Percentiles rank a stretch among this genome's conserved stretches.
phyloP scores from a whole-genome alignment of 2,113 vertebrate genomes.

The Bambusicola thoracicus region DNA sequence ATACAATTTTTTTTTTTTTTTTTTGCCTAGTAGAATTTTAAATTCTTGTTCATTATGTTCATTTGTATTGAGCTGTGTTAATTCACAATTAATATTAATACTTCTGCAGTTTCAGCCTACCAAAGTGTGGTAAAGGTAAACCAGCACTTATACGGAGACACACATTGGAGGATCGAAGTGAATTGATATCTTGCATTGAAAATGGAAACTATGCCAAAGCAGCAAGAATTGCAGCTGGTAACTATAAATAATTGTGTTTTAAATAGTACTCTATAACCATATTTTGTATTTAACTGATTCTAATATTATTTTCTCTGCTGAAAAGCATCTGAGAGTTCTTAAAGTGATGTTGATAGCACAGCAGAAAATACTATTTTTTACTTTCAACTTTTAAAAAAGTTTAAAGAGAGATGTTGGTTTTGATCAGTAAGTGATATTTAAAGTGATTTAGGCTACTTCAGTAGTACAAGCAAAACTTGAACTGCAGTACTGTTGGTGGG shows the following conservation, averaged over 20 bases:
- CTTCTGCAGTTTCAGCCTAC: conserved; percentile 80
- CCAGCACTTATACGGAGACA: conserved; percentile 93
- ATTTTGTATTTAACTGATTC: background rate
- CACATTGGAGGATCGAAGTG: conserved; percentile 93
- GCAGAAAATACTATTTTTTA: background rate
- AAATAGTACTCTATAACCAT: background rate
- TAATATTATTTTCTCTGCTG: background rate
- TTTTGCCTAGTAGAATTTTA: background rate
- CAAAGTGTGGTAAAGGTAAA: conserved; percentile 94
- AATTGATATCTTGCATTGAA: conserved; percentile 95
- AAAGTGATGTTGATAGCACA: background rate
- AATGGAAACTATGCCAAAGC: conserved; percentile 96
- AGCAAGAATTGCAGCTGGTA: conserved; percentile 94
- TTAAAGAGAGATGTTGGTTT: background rate
- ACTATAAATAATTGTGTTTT: conserved; percentile 34
- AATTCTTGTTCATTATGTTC: background rate
- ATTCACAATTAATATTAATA: background rate
- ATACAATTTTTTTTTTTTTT: no score
- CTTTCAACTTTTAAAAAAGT: background rate
- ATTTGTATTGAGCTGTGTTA: background rate
- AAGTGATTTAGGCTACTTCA: background rate
- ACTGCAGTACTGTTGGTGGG: background rate
- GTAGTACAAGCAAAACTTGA: background rate
- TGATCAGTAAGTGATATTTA: background rate
- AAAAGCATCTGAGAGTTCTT: background rate